phyloP scores from a whole-genome alignment of 2,113 vertebrate species.

The Trinectes maculatus region DNA sequence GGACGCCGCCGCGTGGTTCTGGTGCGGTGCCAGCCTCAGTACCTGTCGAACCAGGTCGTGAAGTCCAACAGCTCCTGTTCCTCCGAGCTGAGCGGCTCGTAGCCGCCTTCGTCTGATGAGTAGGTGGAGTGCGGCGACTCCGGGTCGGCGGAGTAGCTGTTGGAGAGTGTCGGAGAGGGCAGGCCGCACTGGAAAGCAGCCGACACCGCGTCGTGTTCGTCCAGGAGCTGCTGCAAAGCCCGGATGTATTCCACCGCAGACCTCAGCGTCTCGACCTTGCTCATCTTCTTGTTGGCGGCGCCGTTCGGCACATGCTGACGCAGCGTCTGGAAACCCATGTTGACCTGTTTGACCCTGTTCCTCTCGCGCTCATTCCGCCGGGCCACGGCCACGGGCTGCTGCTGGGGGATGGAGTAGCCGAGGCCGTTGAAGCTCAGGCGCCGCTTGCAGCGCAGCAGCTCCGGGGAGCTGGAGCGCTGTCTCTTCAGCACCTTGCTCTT shows the following conservation, averaged over 20 bases:
- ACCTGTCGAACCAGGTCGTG: slow-evolving; percentile 92
- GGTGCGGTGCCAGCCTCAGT: slow-evolving; percentile 77
- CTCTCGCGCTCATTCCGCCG: slow-evolving; percentile 93
- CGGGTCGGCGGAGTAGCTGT: slow-evolving; percentile 79
- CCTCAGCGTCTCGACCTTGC: slow-evolving; percentile 96
- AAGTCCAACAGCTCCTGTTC: slow-evolving; percentile 92
- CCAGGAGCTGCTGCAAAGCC: slow-evolving; percentile 91
- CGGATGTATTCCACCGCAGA: slow-evolving; percentile 96
- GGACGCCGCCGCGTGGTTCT: background rate
- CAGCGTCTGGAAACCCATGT: slow-evolving; percentile 96
- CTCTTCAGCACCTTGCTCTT: slow-evolving; percentile 83
- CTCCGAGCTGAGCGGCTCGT: slow-evolving; percentile 89
- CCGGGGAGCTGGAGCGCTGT: slow-evolving; percentile 87
- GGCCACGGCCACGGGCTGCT: slow-evolving; percentile 89
- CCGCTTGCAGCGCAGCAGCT: slow-evolving; percentile 90
- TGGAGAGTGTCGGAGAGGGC: slow-evolving; percentile 79
- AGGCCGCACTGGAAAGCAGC: slow-evolving; percentile 87
- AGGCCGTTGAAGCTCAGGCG: slow-evolving; percentile 86
- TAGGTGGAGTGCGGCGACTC: slow-evolving; percentile 89
- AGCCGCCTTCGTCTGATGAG: slow-evolving; percentile 90
- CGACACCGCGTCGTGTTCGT: slow-evolving; percentile 89
- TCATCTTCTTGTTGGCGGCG: slow-evolving; percentile 96
- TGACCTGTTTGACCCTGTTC: slow-evolving; percentile 95
- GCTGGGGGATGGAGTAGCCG: slow-evolving; percentile 80
- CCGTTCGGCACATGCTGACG: slow-evolving; percentile 95